Percentiles rank a stretch among this genome's conserved stretches.
These are phyloP conservation scores for Corythoichthys intestinalis DNA, from an alignment of 2,113 vertebrate genomes.

Conservation along the genomic window DNA sequence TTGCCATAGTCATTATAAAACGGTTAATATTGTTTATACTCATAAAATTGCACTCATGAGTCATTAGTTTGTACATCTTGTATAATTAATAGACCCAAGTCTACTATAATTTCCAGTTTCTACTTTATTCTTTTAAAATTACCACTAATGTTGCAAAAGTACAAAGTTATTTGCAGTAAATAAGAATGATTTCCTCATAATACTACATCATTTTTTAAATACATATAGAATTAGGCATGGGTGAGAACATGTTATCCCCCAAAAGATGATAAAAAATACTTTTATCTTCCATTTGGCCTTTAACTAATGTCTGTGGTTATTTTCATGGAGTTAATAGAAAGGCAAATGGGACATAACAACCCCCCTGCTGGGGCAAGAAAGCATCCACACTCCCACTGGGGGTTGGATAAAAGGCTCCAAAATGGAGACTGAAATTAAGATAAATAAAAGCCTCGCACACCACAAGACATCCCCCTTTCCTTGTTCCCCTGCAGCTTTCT, in stretches of 20 bases:
- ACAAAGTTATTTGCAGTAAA: constrained; percentile 1
- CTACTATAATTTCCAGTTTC: not conserved
- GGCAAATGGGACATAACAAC: constrained; percentile 30
- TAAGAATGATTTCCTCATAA: not conserved
- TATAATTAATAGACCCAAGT: not conserved
- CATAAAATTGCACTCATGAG: not conserved
- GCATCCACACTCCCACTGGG: constrained; percentile 31
- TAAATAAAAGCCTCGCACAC: constrained; percentile 41
- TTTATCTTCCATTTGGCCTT: constrained; percentile 13
- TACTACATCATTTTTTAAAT: no score
- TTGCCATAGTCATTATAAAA: not conserved
- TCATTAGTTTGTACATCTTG: no score
- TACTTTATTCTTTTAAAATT: not conserved
- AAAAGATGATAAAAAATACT: not conserved
- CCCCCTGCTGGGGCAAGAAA: constrained; percentile 51
- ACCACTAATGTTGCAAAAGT: not conserved
- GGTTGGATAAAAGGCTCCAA: constrained; percentile 17
- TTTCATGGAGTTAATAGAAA: constrained; percentile 49
- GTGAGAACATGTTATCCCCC: not conserved
- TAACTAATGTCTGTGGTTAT: constrained; percentile 24
- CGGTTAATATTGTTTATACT: not conserved
- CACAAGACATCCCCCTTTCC: constrained; percentile 22
- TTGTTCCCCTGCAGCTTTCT: constrained; percentile 27
- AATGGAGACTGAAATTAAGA: constrained; percentile 48
- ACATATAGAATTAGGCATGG: not conserved